Conservation (phyloP, 2,797 vertebrate species). For the Anomalospiza imberbis region DNA sequence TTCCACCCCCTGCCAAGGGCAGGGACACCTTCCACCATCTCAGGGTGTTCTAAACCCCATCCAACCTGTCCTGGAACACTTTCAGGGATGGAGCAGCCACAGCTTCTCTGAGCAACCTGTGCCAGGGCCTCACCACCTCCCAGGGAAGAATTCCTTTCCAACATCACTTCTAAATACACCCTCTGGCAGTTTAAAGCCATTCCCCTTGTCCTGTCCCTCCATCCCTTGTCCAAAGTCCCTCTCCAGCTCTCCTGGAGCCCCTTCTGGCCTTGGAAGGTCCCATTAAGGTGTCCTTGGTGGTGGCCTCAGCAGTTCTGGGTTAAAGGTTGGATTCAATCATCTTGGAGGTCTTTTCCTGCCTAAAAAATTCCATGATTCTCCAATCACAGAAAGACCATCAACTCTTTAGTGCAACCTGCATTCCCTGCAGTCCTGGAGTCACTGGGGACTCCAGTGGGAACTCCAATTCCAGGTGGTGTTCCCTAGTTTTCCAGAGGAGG, state of each 20-base stretch:
- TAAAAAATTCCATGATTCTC: not conserved
- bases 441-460: too few relatives aligned
- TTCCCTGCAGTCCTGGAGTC: not conserved
- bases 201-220: not conserved
- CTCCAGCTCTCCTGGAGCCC: not conserved
- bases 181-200: not conserved
- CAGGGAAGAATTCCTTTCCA: not conserved
- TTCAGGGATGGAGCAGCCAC: not conserved
- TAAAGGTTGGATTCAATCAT: not conserved
- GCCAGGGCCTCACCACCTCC: fast-evolving
- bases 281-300: not conserved
- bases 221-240: not conserved
- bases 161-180: not conserved
- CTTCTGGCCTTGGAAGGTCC: not conserved
- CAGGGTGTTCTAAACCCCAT: fast-evolving
- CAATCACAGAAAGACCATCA: fast-evolving
- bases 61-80: fast-evolving
- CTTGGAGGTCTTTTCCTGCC: not conserved
- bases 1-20: not conserved
- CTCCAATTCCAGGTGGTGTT: not conserved
- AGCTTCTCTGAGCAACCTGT: not conserved
- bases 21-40: not conserved
- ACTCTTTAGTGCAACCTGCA: not conserved
- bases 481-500: not conserved
- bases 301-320: not conserved